Evolutionary conservation across 1,140 invertebrate genomes (phyloP).

Genomic region (Paraescarpia echinospica): DNA sequence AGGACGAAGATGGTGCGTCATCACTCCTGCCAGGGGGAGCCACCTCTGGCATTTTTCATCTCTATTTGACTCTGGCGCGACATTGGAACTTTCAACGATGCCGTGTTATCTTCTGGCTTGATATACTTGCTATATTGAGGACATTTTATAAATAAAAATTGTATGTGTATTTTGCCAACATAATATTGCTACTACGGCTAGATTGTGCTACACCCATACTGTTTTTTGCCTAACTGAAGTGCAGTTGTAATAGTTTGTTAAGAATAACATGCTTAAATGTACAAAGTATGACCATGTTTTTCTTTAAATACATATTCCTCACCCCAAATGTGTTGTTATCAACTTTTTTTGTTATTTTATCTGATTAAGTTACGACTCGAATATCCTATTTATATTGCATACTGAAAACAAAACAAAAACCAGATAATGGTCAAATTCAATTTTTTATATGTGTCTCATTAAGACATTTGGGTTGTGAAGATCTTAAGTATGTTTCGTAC

Average conservation of each 20-base stretch:
- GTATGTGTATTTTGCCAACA: background rate
- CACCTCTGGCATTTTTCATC: background rate
- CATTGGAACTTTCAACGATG: background rate
- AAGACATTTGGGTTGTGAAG: background rate
- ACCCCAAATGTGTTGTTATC: no score
- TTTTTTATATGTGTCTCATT: background rate
- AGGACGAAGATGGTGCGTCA: constrained; percentile 1
- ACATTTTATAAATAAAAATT: background rate
- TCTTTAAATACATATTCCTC: background rate
- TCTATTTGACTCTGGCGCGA: background rate
- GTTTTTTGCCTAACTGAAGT: background rate
- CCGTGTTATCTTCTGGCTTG: background rate
- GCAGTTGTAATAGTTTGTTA: background rate
- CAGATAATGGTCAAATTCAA: background rate
- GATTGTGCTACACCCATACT: background rate
- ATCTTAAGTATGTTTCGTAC: background rate
- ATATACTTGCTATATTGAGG: background rate
- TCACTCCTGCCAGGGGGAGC: background rate
- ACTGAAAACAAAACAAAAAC: no score
- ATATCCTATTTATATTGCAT: no score
- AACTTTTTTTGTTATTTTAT: no score
- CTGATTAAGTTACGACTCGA: no score
- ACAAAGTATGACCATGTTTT: background rate
- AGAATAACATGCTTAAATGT: background rate
- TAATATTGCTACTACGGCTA: background rate